Evolutionary conservation across 2,797 vertebrate genomes (phyloP), one percentile per base, ranked within the genome.

Genomic region (Hydrolagus colliei): DNA sequence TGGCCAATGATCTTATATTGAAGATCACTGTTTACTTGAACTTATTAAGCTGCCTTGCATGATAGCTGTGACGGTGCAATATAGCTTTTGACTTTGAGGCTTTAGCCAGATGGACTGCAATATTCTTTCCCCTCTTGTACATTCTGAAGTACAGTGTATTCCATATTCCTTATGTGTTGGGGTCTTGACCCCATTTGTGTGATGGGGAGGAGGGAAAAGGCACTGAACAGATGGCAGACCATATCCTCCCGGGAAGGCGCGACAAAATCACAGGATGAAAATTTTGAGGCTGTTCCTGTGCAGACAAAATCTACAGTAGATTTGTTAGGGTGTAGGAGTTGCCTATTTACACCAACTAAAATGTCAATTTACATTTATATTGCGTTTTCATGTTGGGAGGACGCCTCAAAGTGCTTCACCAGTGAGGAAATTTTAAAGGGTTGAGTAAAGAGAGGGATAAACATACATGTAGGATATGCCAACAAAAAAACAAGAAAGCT

Each of bases 271-370:
- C 62, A 82, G 27, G n/a, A 16, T 67, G 79, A 82, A 68, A 82
- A 67, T 68, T 67, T 22, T 65, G 32, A n/a, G 65, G 18, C 79
- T 82, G 63, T 32, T 68, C 63, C 67, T 32, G 62, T 84, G 79
- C 79, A 84, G 79, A 71, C 62, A 52, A 84, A n/a, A 84, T 71
- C 65, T 18, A 16, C 35, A 84, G 41, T 84, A 63, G n/a, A 27
- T 68, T 63, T 35, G 78, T 22, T 27, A 63, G 67, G 62, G 35
- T 82, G 32, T 67, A 63, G 63, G 78, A 67, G 63, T 16, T 82
- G 65, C 62, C 18, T 82, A 16, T 68, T 27, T 41, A 18, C 32
- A 41, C 14, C 18, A 35, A 68, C 32, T 71, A 71, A 5, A 20
- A 41, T 16, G 79, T 16, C 68, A 68, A 84, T 13, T 52, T 52